A percentile compares a stretch with the other conserved stretches of the same genome.
Conservation (phyloP, 2,113 vertebrate species). For the Morone saxatilis region DNA sequence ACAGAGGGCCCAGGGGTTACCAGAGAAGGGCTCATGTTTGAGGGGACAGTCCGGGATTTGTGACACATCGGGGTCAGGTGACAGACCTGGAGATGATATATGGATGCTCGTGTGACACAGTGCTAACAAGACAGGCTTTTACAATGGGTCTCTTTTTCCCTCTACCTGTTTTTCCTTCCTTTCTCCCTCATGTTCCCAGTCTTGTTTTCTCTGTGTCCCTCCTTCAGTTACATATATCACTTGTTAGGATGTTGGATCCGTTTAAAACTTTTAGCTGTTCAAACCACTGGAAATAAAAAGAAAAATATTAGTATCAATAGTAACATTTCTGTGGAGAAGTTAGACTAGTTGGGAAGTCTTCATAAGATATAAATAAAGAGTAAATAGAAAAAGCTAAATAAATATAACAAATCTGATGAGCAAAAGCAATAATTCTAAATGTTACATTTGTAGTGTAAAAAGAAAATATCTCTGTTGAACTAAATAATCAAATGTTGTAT, state of each 20-base stretch:
- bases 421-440: not conserved
- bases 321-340: not conserved
- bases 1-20: slow-evolving; percentile 68
- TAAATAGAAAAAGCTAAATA: not conserved
- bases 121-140: slow-evolving; percentile 81
- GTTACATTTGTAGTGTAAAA: not conserved
- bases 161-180: slow-evolving; percentile 26
- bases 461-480: not conserved
- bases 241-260: slow-evolving; percentile 21
- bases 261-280: slow-evolving; percentile 34
- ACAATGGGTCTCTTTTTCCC: slow-evolving; percentile 70
- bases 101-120: slow-evolving; percentile 70
- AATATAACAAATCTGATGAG: not conserved
- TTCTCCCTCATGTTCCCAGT: slow-evolving; percentile 18
- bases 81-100: slow-evolving; percentile 79
- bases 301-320: not conserved
- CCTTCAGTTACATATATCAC: slow-evolving; percentile 35
- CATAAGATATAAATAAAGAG: not conserved
- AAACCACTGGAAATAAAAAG: slow-evolving; percentile 9
- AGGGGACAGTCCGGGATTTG: slow-evolving; percentile 74
- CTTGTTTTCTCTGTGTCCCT: not conserved
- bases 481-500: not conserved
- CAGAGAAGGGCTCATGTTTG: slow-evolving; percentile 69
- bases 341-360: not conserved
- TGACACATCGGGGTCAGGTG: slow-evolving; percentile 80